Evolutionary conservation across 2,888 invertebrate species (phyloP), one percentile per base, ranked within the genome.

Genomic region (Seira sanloemensis): DNA sequence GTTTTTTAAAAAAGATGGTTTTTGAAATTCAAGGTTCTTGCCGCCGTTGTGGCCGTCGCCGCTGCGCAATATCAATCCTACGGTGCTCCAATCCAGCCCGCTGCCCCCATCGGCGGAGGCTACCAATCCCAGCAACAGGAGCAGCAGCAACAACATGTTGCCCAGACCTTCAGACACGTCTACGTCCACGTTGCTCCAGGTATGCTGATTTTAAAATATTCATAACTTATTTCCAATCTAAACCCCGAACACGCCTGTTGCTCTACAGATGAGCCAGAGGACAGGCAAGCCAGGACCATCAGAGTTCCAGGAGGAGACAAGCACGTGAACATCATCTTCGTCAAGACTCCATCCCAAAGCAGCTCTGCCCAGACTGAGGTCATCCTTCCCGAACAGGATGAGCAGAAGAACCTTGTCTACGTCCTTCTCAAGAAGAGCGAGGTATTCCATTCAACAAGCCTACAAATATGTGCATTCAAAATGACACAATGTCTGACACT

Each of bases 301-400:
- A 4, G 66, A 2, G 23, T 66, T 24, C 66, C 66, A 66, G 66
- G 84, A n/a, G 84, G 84, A 0, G 84, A 84, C 27, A 74, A 74
- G 23, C 84, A 84, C 24, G 78, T 84, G 4, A 95, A 95, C 91
- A 95, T 96, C 90, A 95, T 96, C 90, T 95, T 96, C 93, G 95
- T 96, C 91, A 95, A 95, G 93, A 7, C 74, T 74, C 54, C 54
- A n/a, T 37, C 37, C 5, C 9, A 16, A 1, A 25, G 23, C 46
- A 19, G 21, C 19, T 1, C 9, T 5, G 2, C 27, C 18, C 73
- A 78, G 21, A 83, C 83, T 18, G 83, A 83, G 27, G 83, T 83
- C 37, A 83, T 83, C 23, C 78, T 83, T n/a, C 83, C 83, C 26
- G 58, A 26, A 16, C 76, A 69, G 66, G 77, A 76, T 26, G 72